Evolutionary conservation across 2,797 vertebrate species (phyloP).

Genomic region (Cyclopterus lumpus): DNA sequence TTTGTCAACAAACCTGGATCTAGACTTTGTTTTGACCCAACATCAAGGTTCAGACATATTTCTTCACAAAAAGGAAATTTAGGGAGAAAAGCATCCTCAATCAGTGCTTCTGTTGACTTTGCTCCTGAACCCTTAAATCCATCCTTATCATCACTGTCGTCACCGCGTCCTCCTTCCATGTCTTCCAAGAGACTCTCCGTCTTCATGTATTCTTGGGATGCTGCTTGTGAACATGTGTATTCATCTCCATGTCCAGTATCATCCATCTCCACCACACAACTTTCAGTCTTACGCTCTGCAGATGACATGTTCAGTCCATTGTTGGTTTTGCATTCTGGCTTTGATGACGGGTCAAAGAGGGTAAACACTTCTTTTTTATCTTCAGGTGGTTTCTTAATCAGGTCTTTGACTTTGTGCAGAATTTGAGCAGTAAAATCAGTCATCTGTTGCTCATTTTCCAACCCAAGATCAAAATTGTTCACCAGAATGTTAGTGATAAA

Average conservation of each 20-base stretch:
- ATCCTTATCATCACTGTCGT: constrained; percentile 1
- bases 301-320: not conserved
- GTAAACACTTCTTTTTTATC: constrained; percentile 30
- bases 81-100: not conserved
- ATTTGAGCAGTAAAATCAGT: constrained; percentile 23
- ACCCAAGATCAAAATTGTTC: constrained; percentile 45
- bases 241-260: not conserved
- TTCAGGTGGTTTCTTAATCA: constrained; percentile 9
- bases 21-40: constrained; percentile 34
- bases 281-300: not conserved
- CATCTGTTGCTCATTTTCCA: constrained; percentile 38
- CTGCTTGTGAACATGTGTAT: not conserved
- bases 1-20: constrained; percentile 35
- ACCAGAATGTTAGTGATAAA: constrained; percentile 41
- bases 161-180: not conserved
- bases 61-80: constrained; percentile 31
- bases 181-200: not conserved
- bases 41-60: constrained; percentile 41
- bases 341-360: constrained; percentile 20
- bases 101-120: constrained; percentile 12
- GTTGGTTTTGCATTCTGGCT: not conserved
- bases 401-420: constrained; percentile 23
- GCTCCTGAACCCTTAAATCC: not conserved
- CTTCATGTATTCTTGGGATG: not conserved
- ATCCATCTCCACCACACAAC: constrained; percentile 13